Conservation (phyloP, 2,888 invertebrate species). For the Andricus curvator region DNA sequence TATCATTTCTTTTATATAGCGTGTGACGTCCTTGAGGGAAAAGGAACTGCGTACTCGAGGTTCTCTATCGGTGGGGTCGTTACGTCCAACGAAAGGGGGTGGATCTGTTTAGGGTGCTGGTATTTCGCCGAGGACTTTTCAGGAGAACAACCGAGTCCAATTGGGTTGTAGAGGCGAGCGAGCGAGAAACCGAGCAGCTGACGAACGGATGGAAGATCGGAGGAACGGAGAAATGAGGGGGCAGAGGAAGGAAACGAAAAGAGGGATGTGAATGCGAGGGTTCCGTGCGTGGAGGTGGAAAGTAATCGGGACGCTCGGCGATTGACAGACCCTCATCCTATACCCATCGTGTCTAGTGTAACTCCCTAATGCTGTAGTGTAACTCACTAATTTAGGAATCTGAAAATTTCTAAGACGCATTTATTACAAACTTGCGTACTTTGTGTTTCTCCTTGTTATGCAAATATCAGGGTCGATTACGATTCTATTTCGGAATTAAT, state of each 20-base stretch:
- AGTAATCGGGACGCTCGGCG: conserved; percentile 78
- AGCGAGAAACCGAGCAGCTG: conserved; percentile 77
- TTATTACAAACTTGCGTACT: too few relatives aligned
- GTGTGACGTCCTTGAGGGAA: conserved; percentile 6
- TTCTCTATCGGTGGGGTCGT: conserved; percentile 6
- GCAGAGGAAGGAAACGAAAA: conserved; percentile 60
- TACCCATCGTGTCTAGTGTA: conserved; percentile 54
- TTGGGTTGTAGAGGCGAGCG: conserved; percentile 60
- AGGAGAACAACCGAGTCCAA: conserved; percentile 53
- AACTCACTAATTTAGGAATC: neutral
- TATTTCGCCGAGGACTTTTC: conserved; percentile 46
- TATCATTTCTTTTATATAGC: neutral
- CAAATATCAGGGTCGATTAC: neutral
- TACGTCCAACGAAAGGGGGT: conserved; percentile 40
- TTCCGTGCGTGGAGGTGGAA: conserved; percentile 82
- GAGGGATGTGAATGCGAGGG: conserved; percentile 73
- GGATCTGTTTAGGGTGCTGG: conserved; percentile 48
- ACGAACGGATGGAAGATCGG: conserved; percentile 65
- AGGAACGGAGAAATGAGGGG: conserved; percentile 60
- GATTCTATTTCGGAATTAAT: too few relatives aligned
- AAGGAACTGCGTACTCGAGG: neutral
- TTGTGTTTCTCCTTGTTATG: too few relatives aligned
- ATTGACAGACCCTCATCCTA: conserved; percentile 59
- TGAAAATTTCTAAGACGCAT: too few relatives aligned
- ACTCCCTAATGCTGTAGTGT: conserved; percentile 49